These are phyloP conservation scores for Nomada fucata DNA, from an alignment of 2,888 invertebrate genomes.

Conservation along the genomic window DNA sequence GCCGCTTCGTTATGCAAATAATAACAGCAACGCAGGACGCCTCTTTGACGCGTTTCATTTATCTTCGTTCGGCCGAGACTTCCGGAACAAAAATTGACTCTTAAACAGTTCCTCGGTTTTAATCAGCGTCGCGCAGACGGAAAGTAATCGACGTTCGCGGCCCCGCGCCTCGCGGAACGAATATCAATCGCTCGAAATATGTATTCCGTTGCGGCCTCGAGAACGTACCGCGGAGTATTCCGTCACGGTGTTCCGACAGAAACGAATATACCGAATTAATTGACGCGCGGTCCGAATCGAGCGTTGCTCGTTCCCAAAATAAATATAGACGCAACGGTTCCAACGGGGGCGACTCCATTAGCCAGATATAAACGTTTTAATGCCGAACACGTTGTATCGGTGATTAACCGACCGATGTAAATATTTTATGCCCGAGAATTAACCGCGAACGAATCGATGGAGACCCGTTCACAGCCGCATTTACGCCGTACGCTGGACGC, in stretches of 20 bases:
- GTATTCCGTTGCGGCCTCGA: background rate
- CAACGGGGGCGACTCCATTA: constrained; percentile 9
- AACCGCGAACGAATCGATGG: constrained; percentile 20
- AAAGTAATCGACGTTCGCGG: background rate
- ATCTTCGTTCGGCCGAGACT: constrained; percentile 39
- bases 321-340: constrained; percentile 39
- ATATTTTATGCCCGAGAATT: constrained; percentile 38
- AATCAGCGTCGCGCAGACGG: constrained; percentile 12
- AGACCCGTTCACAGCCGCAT: background rate
- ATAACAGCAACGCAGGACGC: constrained; percentile 57
- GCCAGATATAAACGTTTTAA: constrained; percentile 32
- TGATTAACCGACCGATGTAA: constrained; percentile 8
- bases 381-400: background rate
- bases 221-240: background rate
- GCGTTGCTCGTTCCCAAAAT: constrained; percentile 25
- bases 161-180: background rate
- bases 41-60: constrained; percentile 53
- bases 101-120: constrained; percentile 28
- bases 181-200: background rate
- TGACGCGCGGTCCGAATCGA: constrained; percentile 17
- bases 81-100: constrained; percentile 44
- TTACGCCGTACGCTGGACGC: background rate
- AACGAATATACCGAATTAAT: constrained; percentile 33
- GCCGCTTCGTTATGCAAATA: constrained; percentile 62
- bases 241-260: constrained; percentile 25